Percentiles rank a stretch among this genome's conserved stretches.
Evolutionary conservation across 2,113 vertebrate genomes (phyloP).

Genomic region (Cardinalis cardinalis): DNA sequence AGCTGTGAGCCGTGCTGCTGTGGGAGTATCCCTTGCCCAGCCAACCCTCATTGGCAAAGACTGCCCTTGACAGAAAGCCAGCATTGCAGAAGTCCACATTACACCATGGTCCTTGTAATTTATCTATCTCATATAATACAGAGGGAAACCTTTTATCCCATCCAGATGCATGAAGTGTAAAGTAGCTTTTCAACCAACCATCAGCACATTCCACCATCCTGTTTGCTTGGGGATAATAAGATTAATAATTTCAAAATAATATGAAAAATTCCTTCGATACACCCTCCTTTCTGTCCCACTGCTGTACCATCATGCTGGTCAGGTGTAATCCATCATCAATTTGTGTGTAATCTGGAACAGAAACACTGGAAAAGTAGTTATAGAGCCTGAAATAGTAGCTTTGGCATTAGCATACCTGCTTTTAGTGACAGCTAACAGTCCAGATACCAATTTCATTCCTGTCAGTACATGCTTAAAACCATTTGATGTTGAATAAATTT

Average conservation of each 20-base stretch:
- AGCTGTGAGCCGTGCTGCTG: background rate
- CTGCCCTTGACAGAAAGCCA: background rate
- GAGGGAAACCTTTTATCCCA: background rate
- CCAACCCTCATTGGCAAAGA: background rate
- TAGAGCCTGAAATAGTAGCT: background rate
- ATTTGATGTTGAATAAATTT: background rate
- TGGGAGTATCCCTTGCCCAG: background rate
- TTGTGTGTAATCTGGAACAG: background rate
- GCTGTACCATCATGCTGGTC: background rate
- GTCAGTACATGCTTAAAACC: background rate
- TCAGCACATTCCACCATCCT: accelerated
- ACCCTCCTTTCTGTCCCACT: background rate
- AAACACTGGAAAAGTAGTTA: background rate
- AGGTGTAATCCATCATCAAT: background rate
- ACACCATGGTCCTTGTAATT: background rate
- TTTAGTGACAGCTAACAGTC: background rate
- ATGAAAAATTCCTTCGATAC: background rate
- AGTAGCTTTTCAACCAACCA: background rate
- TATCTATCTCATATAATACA: background rate
- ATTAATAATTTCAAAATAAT: background rate
- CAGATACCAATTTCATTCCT: background rate
- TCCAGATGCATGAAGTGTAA: background rate
- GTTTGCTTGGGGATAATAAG: background rate
- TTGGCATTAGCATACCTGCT: background rate
- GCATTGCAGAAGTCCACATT: background rate